Conservation (phyloP, 2,797 vertebrate genomes). For the Propithecus deckenii region DNA sequence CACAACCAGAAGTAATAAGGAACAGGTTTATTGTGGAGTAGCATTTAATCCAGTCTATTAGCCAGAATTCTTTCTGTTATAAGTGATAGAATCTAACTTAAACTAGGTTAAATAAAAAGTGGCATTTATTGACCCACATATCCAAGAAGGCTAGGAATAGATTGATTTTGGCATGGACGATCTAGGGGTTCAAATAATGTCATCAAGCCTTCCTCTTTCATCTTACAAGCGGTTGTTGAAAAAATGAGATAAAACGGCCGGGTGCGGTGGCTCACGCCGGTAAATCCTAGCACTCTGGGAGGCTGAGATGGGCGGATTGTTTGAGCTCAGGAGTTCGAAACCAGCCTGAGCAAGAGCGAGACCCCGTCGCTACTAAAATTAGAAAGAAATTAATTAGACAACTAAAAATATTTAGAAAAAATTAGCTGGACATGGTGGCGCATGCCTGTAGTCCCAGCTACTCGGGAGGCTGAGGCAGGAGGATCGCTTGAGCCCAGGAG, state of each 20-base stretch:
- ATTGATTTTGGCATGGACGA: background rate
- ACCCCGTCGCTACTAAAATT: no score
- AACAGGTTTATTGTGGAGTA: background rate
- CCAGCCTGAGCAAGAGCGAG: no score
- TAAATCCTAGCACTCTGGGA: no score
- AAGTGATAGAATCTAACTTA: conserved; percentile 13
- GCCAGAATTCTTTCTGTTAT: background rate
- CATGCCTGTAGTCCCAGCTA: no score
- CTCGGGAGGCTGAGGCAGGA: no score
- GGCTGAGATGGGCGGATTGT: no score
- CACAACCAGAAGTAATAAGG: background rate
- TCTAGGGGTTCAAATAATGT: background rate
- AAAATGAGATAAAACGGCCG: background rate
- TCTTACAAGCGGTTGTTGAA: background rate
- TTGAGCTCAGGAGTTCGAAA: no score
- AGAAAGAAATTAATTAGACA: no score
- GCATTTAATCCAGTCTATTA: background rate
- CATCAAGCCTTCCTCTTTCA: background rate
- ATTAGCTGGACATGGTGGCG: no score
- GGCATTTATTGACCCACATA: background rate
- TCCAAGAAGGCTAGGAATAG: background rate
- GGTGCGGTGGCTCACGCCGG: no score
- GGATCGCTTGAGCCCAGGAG: no score
- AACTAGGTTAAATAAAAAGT: background rate
- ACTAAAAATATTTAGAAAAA: no score